These are phyloP conservation scores for Muscicapa striata DNA, from an alignment of 2,797 vertebrate species.

Conservation along the genomic window DNA sequence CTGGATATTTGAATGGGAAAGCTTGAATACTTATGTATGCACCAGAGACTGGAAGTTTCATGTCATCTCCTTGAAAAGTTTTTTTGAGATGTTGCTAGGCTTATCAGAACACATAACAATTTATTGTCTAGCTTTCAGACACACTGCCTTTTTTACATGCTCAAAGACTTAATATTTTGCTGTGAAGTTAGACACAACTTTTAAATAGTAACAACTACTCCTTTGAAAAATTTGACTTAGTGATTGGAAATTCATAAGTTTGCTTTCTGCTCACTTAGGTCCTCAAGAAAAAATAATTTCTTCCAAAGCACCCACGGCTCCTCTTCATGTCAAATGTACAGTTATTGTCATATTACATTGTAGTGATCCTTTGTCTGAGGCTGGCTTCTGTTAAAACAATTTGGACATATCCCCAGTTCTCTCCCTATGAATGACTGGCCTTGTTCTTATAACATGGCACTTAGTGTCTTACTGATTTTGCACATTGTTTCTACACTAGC, in stretches of 20 bases:
- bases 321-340: background rate
- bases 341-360: background rate
- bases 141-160: background rate
- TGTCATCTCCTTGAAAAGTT: background rate
- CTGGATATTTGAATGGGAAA: background rate
- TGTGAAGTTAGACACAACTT: background rate
- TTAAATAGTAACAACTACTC: background rate
- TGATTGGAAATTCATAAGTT: background rate
- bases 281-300: background rate
- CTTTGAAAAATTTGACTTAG: background rate
- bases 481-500: rapidly evolving
- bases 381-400: background rate
- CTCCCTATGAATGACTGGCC: background rate
- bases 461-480: background rate
- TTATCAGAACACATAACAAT: background rate
- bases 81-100: background rate
- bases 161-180: background rate
- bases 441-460: rapidly evolving
- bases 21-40: background rate
- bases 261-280: background rate
- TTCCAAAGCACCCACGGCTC: background rate
- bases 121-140: background rate
- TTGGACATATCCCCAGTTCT: background rate
- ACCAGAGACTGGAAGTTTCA: background rate
- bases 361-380: background rate